Evolutionary conservation across 2,888 invertebrate genomes (phyloP).

Genomic region (Hypolimnas misippus): DNA sequence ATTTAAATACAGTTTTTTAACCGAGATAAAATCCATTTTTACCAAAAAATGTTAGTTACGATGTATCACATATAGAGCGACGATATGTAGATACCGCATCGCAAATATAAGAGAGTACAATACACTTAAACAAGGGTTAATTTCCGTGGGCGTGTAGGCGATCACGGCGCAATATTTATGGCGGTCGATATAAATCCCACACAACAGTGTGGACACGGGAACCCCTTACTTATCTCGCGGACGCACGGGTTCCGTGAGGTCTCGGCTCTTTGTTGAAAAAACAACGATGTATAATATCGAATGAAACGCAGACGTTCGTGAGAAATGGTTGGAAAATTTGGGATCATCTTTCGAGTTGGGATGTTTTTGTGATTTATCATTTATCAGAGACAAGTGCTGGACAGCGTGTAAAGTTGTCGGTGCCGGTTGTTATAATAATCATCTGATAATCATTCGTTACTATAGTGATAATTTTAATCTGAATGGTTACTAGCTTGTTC

Average conservation of each 20-base stretch:
- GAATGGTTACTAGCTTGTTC: too few relatives aligned
- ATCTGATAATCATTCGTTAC: too few relatives aligned
- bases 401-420: too few relatives aligned
- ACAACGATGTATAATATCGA: conserved; percentile 10
- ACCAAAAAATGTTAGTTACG: too few relatives aligned
- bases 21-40: too few relatives aligned
- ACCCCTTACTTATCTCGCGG: conserved; percentile 53
- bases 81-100: background rate
- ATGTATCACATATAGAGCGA: too few relatives aligned
- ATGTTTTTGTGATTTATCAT: background rate
- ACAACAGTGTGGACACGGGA: conserved; percentile 48
- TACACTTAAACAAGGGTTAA: conserved; percentile 17
- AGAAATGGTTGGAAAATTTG: background rate
- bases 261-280: conserved; percentile 20
- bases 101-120: conserved; percentile 2
- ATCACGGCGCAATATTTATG: conserved; percentile 48
- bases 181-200: conserved; percentile 48
- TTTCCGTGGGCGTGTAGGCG: conserved; percentile 37
- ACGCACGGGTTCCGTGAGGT: conserved; percentile 19
- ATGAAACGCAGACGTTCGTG: conserved; percentile 1
- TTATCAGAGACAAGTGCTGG: too few relatives aligned
- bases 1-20: too few relatives aligned
- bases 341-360: background rate
- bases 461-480: too few relatives aligned
- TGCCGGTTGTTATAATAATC: too few relatives aligned